Percentiles rank a stretch among this genome's conserved stretches.
phyloP scores from a whole-genome alignment of 2,113 vertebrate species.

The Aphyosemion australe region DNA sequence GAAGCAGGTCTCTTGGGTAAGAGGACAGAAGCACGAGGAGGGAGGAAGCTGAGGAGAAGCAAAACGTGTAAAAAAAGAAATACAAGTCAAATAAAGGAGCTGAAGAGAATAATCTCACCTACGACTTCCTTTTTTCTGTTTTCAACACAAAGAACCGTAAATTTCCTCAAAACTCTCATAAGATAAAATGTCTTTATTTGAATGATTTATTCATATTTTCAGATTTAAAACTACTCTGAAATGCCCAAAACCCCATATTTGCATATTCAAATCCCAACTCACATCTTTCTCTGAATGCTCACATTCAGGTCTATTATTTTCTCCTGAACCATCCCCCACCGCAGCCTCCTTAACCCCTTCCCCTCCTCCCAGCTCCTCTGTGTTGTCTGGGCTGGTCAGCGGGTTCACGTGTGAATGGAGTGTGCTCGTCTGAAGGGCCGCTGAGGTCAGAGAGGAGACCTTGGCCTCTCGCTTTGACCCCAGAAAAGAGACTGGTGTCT shows the following conservation, averaged over 20 bases:
- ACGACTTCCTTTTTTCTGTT: conserved; percentile 18
- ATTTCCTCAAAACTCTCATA: background rate
- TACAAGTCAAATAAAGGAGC: background rate
- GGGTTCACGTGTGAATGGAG: conserved; percentile 37
- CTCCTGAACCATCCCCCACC: conserved; percentile 43
- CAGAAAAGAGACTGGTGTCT: conserved; percentile 75
- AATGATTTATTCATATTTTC: background rate
- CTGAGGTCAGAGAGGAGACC: conserved; percentile 69
- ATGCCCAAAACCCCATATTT: conserved; percentile 5
- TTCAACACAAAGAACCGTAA: background rate
- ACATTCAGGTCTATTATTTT: conserved; percentile 29
- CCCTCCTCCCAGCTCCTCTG: background rate
- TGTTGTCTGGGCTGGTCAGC: conserved; percentile 57
- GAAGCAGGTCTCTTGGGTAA: conserved; percentile 71
- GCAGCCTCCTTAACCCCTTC: conserved; percentile 17
- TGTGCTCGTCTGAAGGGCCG: conserved; percentile 43
- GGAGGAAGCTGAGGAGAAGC: conserved; percentile 1
- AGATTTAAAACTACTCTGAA: conserved; percentile 3
- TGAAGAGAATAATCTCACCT: conserved; percentile 27
- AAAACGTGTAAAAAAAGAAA: conserved; percentile 1
- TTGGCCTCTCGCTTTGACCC: conserved; percentile 80
- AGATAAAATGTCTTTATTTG: background rate
- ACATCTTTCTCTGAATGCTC: conserved; percentile 12
- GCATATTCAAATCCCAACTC: conserved; percentile 17
- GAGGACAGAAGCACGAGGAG: conserved; percentile 33